Base-by-base conservation (phyloP, 1,140 invertebrate species). In the Pemphigus obesinymphae region DNA sequence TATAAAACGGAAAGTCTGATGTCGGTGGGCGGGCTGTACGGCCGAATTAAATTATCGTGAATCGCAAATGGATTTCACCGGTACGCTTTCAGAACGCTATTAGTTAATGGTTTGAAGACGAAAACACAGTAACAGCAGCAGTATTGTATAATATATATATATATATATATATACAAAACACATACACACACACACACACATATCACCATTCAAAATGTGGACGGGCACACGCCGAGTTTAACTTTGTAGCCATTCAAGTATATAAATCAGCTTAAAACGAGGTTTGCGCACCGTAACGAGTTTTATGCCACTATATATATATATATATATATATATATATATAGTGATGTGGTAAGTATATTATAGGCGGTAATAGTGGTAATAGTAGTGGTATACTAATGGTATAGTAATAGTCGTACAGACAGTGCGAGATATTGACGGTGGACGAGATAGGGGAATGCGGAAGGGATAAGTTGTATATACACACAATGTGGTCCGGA, bases 41-140 rank as follows among this genome's bases (percentile, higher is more conserved):
- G 66, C 37, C 37, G 23, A 70, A 70, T 70, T 70, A 70, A 70
- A 70, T 70, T 70, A 70, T 70, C 66, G 66, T 70, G 26, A 70
- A 70, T 70, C 17, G 66, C 66, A 70, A 70, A 70, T 70, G 66
- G 66, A 70, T 70, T 70, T 70, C 66, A 17, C 66, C 66, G 7
- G 66, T 23, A n/a, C n/a, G 66, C 66, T 70, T 70, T 70, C 66
- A 26, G n/a, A 43, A 70, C 66, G 66, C 37, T 70, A 70, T 70
- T 70, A 70, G 66, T 70, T 70, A 70, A 70, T 70, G 66, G 66
- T 70, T 43, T 5, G 66, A 43, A 70, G 66, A 70, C 37, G 66
- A 70, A 70, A 70, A 43, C 40, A 68, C 20, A n/a, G 63, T 20
- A n/a, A 13, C 34, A n/a, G 31, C 61, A n/a, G 17, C 45, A 48